Conservation (phyloP, 1,140 invertebrate species). For the Saxidomus purpurata region DNA sequence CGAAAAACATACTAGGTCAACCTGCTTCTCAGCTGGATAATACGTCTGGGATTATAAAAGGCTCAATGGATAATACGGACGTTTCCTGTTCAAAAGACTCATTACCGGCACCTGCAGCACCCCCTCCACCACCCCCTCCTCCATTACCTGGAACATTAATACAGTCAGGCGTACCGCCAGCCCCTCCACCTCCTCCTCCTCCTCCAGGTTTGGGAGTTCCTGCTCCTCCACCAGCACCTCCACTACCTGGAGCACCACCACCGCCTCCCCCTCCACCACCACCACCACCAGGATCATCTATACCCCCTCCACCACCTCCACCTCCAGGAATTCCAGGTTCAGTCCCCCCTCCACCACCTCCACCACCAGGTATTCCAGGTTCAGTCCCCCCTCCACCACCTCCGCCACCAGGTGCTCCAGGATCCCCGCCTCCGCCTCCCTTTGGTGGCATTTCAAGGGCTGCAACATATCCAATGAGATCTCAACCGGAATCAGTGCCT, state of each 20-base stretch:
- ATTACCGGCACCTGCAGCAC: conserved; percentile 3
- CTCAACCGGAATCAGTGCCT: conserved; percentile 49
- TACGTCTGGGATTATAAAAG: background rate
- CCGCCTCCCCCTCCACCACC: conserved; percentile 54
- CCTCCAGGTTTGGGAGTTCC: conserved; percentile 25
- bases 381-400: conserved; percentile 17
- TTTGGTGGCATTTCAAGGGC: conserved; percentile 4
- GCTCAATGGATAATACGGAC: background rate
- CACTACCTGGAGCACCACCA: background rate
- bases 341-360: conserved; percentile 16
- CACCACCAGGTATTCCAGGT: conserved; percentile 1
- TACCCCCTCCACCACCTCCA: conserved; percentile 39
- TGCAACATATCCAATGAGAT: conserved; percentile 57
- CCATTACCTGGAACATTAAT: background rate
- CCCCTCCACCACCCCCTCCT: background rate
- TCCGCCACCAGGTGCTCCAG: conserved; percentile 31
- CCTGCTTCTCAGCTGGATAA: background rate
- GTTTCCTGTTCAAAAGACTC: background rate
- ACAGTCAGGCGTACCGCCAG: background rate
- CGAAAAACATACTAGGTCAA: background rate
- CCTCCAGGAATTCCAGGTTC: conserved; percentile 2
- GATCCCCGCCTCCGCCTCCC: background rate
- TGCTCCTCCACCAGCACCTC: background rate
- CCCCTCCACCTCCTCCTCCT: conserved; percentile 37
- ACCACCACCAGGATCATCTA: background rate